Evolutionary conservation across 2,113 vertebrate species (phyloP), one percentile per base, ranked within the genome.

Genomic region (Tichodroma muraria): DNA sequence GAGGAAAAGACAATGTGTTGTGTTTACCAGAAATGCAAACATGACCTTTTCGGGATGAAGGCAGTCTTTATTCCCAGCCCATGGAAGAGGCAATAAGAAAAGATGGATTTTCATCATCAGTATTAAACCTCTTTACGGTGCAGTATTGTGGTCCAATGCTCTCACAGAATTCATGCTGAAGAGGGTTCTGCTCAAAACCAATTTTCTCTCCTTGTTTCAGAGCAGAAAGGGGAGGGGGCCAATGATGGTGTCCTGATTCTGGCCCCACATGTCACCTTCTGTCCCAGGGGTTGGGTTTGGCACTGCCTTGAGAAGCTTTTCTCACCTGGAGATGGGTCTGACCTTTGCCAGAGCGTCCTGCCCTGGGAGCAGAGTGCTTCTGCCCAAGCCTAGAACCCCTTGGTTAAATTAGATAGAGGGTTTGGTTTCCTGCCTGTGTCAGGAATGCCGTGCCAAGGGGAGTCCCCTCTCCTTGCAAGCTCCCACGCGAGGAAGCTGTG

Each of bases 1-100:
- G 86, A 81, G 82, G 77, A 22, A 85, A 71, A 94, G 89, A 87
- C 93, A 77, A 81, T 87, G 76, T 35, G 37, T 49, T 35, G 44
- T 85, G 52, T 96, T 93, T 75, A 78, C 83, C 91, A 60, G 56
- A 71, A 94, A 90, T 91, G 82, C 85, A 91, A 94, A 95, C 92
- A 90, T 80, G 95, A 96, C 93, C 93, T 94, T 96, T 96, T 28
- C 30, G 1, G 25, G 73, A 40, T 79, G 91, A 42, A 95, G 93
- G 66, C 93, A 85, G 81, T 53, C 85, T 91, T 89, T 64, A 31
- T 89, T 89, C 81, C 91, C 68, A 4, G 15, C 83, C 88, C 20
- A 1, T 35, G 89, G 87, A 93, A 59, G 81, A 89, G 78, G 89
- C 85, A 76, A 33, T 69, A 49, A 72, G 81, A 30, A 27, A 70